These are phyloP conservation scores for Porites australiensis DNA, from an alignment of 64 coral and sea anemone genomes.

Conservation along the genomic window DNA sequence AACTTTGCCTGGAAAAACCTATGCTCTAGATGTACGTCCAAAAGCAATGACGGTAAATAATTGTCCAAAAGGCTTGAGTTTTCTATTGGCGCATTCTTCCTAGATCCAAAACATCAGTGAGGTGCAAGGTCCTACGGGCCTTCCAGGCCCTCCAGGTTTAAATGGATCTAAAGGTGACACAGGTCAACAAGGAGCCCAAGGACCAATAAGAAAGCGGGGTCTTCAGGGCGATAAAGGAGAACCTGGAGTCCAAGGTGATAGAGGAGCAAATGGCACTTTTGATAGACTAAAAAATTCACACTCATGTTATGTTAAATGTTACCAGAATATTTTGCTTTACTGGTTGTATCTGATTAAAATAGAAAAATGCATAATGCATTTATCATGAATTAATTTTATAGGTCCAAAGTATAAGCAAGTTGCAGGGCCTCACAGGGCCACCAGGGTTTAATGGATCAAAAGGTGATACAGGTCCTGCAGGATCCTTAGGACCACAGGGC, in stretches of 20 bases:
- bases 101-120: not conserved
- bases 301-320: too few relatives aligned
- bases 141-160: not conserved
- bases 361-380: not conserved
- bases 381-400: not conserved
- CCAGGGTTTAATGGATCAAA: conserved; percentile 39
- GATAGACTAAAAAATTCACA: too few relatives aligned
- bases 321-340: too few relatives aligned
- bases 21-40: too few relatives aligned
- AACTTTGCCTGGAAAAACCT: too few relatives aligned
- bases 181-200: too few relatives aligned
- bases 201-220: too few relatives aligned
- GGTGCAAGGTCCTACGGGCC: not conserved
- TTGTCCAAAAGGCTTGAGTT: too few relatives aligned
- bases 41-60: too few relatives aligned
- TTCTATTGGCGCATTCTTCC: not conserved
- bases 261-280: not conserved
- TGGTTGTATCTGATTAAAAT: too few relatives aligned
- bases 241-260: not conserved
- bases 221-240: not conserved
- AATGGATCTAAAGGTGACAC: not conserved
- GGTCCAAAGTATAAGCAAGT: conserved; percentile 33
- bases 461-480: conserved; percentile 52
- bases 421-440: conserved; percentile 4
- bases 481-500: conserved; percentile 29